Evolutionary conservation across 2,113 vertebrate species (phyloP).

Genomic region (Pycnonotus jocosus): DNA sequence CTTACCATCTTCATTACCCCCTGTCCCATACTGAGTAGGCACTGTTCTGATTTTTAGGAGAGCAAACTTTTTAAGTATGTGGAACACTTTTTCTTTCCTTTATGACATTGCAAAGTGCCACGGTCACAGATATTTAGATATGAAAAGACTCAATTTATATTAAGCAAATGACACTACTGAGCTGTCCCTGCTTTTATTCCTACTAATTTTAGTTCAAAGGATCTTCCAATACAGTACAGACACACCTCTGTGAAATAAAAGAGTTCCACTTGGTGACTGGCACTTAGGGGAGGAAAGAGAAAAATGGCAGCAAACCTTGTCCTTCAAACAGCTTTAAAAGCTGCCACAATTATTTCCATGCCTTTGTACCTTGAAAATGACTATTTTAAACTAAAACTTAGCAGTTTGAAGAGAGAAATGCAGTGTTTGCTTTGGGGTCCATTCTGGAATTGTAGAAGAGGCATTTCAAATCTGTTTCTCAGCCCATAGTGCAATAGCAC

Average conservation of each 20-base stretch:
- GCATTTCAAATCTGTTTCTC: not conserved
- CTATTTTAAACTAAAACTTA: not conserved
- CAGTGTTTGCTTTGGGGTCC: not conserved
- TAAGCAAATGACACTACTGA: not conserved
- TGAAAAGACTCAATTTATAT: not conserved
- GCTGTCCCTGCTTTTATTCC: not conserved
- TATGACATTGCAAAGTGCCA: not conserved
- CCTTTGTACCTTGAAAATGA: not conserved
- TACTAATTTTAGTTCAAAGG: not conserved
- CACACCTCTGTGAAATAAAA: not conserved
- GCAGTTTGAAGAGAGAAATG: not conserved
- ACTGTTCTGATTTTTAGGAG: not conserved
- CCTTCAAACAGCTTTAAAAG: not conserved
- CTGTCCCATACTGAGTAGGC: not conserved
- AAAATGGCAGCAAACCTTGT: not conserved
- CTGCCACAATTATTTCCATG: not conserved
- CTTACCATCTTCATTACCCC: not conserved
- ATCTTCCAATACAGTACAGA: not conserved
- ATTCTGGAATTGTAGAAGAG: not conserved
- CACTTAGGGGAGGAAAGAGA: conserved; percentile 10
- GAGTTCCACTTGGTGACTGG: not conserved
- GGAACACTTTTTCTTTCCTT: not conserved
- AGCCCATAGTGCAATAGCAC: not conserved
- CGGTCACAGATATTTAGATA: not conserved
- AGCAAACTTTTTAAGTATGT: not conserved